Base-by-base conservation (phyloP, 2,113 vertebrate genomes). In the Chamaetylas fuelleborni region DNA sequence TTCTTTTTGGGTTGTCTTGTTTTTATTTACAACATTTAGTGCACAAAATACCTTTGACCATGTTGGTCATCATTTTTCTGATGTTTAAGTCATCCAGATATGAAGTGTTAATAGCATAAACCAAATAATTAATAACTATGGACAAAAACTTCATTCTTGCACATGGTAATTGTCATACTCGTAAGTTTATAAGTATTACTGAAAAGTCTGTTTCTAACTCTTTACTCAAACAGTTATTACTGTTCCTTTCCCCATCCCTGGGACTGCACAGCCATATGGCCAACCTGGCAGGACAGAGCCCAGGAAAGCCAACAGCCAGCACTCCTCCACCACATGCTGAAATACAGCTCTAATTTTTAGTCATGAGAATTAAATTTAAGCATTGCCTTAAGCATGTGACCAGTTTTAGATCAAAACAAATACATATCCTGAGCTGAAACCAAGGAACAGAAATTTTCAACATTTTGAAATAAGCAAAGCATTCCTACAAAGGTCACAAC, bases 61-160 rank as follows among this genome's bases (percentile, higher is more conserved):
- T 2, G 12, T 45, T 2, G 5, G 26, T 11, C 5, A 28, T 24
- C 0, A 25, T 45, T 65, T 78, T 79, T 43, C 18, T 3, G 2
- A 56, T 12, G 12, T 65, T 76, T 74, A 24, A 31, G 12, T 51
- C 73, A 56, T 17, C 19, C 33, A 70, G 33, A 29, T 34, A 57
- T 3, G 14, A 87, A 47, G 20, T 9, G 7, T 56, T 43, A 91
- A 76, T 2, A 72, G 34, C 34, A 25, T 12, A 84, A 72, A 11
- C 33, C 13, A 47, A 74, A 8, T 36, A 79, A 43, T 48, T 48
- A 53, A 45, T 33, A 67, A 47, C 23, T 40, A 65, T 0, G 1
- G 10, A 58, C 25, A 67, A 71, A 71, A 8, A 56, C 28, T 86
- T 66, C 11, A 50, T 62, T 61, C 40, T 76, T 81, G 45, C 23